Percentiles rank a stretch among this genome's conserved stretches.
These are phyloP conservation scores for Siderastrea radians DNA, from an alignment of 92 coral and sea anemone species.

Conservation along the genomic window DNA sequence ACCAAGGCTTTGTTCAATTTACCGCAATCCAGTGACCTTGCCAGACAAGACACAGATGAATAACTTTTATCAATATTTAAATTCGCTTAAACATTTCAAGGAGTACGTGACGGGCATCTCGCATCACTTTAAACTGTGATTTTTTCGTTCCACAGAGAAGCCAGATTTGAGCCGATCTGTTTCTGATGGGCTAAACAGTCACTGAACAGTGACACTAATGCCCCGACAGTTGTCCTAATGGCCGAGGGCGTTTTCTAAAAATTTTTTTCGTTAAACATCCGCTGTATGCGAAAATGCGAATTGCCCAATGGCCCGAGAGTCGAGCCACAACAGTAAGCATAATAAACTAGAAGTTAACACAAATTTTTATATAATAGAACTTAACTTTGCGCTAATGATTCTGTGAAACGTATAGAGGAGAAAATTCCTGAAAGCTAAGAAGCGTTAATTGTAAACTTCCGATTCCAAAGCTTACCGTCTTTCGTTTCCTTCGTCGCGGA, in stretches of 20 bases:
- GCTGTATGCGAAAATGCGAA: background rate
- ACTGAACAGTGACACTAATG: background rate
- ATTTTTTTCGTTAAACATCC: conserved; percentile 1
- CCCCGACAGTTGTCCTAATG: background rate
- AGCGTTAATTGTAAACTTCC: conserved; percentile 8
- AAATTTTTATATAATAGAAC: background rate
- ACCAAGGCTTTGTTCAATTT: conserved; percentile 28
- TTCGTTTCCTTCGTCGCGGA: conserved; percentile 48
- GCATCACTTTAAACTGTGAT: background rate
- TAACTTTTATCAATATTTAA: conserved; percentile 41
- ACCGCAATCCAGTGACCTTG: background rate
- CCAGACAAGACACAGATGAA: conserved; percentile 6
- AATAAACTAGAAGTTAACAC: background rate
- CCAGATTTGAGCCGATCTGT: background rate
- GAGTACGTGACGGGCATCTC: conserved; percentile 30
- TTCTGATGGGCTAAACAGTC: background rate
- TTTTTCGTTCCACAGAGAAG: background rate
- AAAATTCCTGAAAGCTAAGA: background rate
- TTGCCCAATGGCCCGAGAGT: background rate
- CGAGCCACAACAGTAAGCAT: conserved; percentile 3
- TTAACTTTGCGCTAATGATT: background rate
- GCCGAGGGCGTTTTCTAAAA: conserved; percentile 29
- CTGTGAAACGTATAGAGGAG: background rate
- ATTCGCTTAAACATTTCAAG: background rate
- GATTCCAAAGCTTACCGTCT: conserved; percentile 67